Evolutionary conservation across 2,113 vertebrate genomes (phyloP).

Genomic region (Amblyornis subalaris): DNA sequence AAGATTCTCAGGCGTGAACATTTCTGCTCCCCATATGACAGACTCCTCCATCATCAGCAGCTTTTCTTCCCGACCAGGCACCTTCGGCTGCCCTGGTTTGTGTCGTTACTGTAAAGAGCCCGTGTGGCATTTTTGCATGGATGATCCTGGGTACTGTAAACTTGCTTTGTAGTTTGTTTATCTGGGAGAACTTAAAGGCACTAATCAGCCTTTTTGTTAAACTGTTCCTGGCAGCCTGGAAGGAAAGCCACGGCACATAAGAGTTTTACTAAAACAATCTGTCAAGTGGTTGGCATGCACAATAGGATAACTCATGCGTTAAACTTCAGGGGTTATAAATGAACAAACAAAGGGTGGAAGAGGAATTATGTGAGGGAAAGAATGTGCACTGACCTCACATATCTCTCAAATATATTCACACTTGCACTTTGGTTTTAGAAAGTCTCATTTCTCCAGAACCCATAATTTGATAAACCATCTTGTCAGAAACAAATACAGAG

Average conservation of each 20-base stretch:
- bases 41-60: not conserved
- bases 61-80: not conserved
- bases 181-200: not conserved
- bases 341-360: not conserved
- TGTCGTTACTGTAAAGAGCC: not conserved
- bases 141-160: not conserved
- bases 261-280: slow-evolving; percentile 17
- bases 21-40: not conserved
- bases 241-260: not conserved
- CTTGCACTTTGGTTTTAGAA: not conserved
- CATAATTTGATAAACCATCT: not conserved
- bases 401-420: not conserved
- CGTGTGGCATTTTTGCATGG: not conserved
- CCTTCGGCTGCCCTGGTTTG: not conserved
- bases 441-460: not conserved
- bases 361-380: not conserved
- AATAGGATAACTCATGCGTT: not conserved
- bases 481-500: not conserved
- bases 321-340: not conserved
- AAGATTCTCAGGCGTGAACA: not conserved
- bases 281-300: not conserved
- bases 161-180: slow-evolving; percentile 8
- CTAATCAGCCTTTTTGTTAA: not conserved
- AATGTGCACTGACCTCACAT: not conserved
- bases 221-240: not conserved